These are phyloP conservation scores for Dipodomys merriami DNA, from an alignment of 2,113 vertebrate species.

Conservation along the genomic window DNA sequence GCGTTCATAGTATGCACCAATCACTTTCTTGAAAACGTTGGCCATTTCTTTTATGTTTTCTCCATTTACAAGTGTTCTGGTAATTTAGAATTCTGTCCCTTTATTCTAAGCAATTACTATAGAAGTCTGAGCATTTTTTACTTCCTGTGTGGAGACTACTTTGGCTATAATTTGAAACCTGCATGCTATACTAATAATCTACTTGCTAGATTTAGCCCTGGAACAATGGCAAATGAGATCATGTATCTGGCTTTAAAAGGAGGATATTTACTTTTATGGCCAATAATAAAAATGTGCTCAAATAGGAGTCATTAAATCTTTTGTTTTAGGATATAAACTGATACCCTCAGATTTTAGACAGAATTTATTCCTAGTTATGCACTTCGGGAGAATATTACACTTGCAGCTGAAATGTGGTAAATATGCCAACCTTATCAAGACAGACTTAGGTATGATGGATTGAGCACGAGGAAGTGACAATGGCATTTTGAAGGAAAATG, in stretches of 20 bases:
- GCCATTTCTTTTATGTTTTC: conserved; percentile 75
- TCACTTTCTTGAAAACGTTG: conserved; percentile 70
- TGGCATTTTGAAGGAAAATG: conserved; percentile 57
- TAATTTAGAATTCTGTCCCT: conserved; percentile 70
- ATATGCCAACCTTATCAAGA: conserved; percentile 35
- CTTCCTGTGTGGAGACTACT: conserved; percentile 69
- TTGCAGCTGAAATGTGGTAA: conserved; percentile 39
- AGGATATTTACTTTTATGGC: conserved; percentile 80
- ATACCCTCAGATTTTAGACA: conserved; percentile 63
- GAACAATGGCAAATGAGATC: conserved; percentile 80
- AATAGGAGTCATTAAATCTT: conserved; percentile 79
- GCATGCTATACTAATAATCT: conserved; percentile 67
- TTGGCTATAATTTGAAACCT: conserved; percentile 74
- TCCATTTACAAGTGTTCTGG: conserved; percentile 74
- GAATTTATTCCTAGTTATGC: conserved; percentile 64
- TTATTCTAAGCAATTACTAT: conserved; percentile 75
- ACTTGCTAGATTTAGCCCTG: conserved; percentile 73
- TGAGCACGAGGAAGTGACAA: conserved; percentile 39
- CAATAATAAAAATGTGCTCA: conserved; percentile 81
- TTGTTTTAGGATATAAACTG: conserved; percentile 75
- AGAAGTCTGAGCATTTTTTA: conserved; percentile 72
- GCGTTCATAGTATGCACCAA: conserved; percentile 46
- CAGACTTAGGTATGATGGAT: conserved; percentile 43
- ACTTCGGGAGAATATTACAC: conserved; percentile 23
- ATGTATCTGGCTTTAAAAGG: conserved; percentile 78